A percentile compares a stretch with the other conserved stretches of the same genome.
phyloP scores from a whole-genome alignment of 2,113 vertebrate species.

The Mesitornis unicolor region DNA sequence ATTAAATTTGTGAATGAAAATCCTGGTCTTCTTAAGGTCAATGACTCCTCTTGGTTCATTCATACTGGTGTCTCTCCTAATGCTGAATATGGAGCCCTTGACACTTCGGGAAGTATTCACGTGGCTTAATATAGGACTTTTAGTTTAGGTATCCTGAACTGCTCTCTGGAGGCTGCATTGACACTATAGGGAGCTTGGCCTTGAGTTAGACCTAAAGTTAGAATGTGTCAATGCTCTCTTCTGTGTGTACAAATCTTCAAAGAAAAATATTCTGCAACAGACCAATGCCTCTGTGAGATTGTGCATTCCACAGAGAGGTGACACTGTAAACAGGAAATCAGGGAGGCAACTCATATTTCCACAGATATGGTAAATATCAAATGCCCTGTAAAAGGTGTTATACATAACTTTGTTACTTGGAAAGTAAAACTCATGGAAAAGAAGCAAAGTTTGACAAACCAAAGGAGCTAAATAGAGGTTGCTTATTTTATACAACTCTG shows the following conservation, averaged over 20 bases:
- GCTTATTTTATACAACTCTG: not conserved
- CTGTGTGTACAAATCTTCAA: not conserved
- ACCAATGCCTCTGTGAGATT: not conserved
- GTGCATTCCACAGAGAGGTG: not conserved
- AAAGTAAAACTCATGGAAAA: not conserved
- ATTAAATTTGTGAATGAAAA: constrained; percentile 45
- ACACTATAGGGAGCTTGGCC: not conserved
- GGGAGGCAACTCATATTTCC: not conserved
- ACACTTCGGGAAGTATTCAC: not conserved
- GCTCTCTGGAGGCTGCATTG: constrained; percentile 17
- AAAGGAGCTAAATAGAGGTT: not conserved
- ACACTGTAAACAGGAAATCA: constrained; percentile 28
- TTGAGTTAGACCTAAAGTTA: constrained; percentile 17
- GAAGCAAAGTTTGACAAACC: not conserved
- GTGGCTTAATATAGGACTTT: constrained; percentile 9
- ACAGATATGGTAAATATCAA: not conserved
- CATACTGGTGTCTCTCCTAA: not conserved
- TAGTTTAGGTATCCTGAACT: not conserved
- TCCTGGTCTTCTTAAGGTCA: constrained; percentile 3
- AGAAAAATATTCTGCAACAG: not conserved
- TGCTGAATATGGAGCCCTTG: not conserved
- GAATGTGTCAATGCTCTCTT: constrained; percentile 17
- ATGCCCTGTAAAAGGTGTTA: not conserved
- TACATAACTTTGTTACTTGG: not conserved
- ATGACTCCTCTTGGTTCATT: constrained; percentile 23